These are phyloP conservation scores for Decapterus maruadsi DNA, from an alignment of 2,797 vertebrate genomes.

Conservation along the genomic window DNA sequence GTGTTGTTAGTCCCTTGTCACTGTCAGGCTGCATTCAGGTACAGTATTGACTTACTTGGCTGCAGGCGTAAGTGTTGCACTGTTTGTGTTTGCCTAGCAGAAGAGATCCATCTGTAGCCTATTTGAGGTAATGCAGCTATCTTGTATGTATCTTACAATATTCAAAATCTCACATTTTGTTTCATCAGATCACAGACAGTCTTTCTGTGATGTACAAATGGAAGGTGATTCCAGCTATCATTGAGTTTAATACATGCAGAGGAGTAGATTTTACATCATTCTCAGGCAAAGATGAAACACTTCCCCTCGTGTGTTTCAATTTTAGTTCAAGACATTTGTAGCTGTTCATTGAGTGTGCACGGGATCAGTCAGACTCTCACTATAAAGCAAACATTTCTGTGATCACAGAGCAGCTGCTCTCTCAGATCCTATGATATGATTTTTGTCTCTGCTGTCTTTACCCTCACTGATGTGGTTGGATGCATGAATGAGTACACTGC, in stretches of 20 bases:
- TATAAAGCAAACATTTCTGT: conserved; percentile 30
- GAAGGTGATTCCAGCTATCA: background rate
- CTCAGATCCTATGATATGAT: conserved; percentile 34
- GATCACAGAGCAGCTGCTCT: conserved; percentile 46
- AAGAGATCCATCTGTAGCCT: background rate
- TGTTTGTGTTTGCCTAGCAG: background rate
- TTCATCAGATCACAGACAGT: background rate
- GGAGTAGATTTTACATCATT: background rate
- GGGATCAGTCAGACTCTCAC: conserved; percentile 28
- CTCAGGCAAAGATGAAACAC: background rate
- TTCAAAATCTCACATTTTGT: background rate
- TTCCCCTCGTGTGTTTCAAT: background rate
- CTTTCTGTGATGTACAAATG: background rate
- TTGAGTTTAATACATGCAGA: background rate
- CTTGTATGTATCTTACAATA: too few relatives aligned
- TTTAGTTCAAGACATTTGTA: conserved; percentile 21
- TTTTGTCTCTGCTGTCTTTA: conserved; percentile 45
- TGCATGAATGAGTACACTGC: background rate
- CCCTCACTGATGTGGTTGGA: conserved; percentile 34
- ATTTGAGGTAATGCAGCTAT: background rate
- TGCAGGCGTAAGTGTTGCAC: background rate
- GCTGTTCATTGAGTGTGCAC: conserved; percentile 7
- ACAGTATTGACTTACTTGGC: background rate
- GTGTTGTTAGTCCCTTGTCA: background rate
- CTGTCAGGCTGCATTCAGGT: background rate